These are phyloP conservation scores for Drosophila gaucha DNA, from an alignment of 2,888 invertebrate species.

Conservation along the genomic window DNA sequence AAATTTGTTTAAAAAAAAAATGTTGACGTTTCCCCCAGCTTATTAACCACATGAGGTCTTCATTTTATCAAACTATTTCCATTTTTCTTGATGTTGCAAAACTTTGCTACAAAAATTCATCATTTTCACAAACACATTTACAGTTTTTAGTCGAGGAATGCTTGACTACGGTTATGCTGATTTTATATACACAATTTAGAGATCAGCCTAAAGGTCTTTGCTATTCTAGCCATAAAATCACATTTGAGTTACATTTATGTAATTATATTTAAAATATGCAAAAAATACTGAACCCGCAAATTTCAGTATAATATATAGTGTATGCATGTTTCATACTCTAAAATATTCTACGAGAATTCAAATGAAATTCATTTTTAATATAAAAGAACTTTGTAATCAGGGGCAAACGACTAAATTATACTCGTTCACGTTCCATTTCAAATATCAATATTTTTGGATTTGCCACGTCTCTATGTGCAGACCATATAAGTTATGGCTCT, in stretches of 20 bases:
- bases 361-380: too few species aligned
- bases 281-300: background rate
- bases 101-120: background rate
- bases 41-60: slow-evolving; percentile 17
- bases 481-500: too few species aligned
- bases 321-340: too few species aligned
- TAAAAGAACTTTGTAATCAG: too few species aligned
- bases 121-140: background rate
- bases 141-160: background rate
- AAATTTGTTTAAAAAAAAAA: background rate
- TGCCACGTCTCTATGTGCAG: too few species aligned
- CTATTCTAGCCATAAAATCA: background rate
- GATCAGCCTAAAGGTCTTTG: background rate
- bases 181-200: background rate
- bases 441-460: too few species aligned
- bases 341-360: too few species aligned
- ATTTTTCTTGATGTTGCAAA: background rate
- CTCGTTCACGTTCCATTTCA: too few species aligned
- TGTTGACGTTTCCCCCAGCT: background rate
- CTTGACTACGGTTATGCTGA: background rate
- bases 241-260: background rate
- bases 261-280: background rate
- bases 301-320: background rate
- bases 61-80: slow-evolving; percentile 1
- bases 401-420: too few species aligned